Evolutionary conservation across 2,797 vertebrate genomes (phyloP).

Genomic region (Scomberomorus guttatus): DNA sequence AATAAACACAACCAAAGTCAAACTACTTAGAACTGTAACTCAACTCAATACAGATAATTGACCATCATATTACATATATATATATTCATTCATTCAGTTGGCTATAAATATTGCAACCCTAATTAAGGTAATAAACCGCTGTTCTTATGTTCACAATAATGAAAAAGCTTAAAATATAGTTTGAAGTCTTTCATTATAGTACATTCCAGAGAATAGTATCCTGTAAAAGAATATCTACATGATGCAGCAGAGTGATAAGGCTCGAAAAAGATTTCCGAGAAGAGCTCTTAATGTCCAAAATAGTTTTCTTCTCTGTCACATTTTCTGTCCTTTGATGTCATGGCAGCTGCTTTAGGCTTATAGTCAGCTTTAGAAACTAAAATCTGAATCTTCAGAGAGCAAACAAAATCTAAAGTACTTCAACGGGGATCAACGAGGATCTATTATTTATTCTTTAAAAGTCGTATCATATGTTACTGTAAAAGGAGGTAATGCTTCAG

Average conservation of each 20-base stretch:
- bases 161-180: slow-evolving; percentile 44
- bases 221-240: slow-evolving; percentile 43
- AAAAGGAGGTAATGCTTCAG: not conserved
- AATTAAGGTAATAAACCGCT: slow-evolving; percentile 38
- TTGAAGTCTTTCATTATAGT: slow-evolving; percentile 27
- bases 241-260: slow-evolving; percentile 18
- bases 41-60: slow-evolving; percentile 48
- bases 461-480: not conserved
- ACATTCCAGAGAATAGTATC: slow-evolving; percentile 32
- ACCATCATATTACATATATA: slow-evolving; percentile 38
- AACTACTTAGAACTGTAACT: slow-evolving; percentile 33
- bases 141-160: slow-evolving; percentile 37
- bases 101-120: slow-evolving; percentile 39
- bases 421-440: not conserved
- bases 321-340: slow-evolving; percentile 5
- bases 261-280: slow-evolving; percentile 12
- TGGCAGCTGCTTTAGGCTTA: not conserved
- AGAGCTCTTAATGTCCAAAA: slow-evolving; percentile 1
- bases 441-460: slow-evolving; percentile 14
- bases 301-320: not conserved
- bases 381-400: not conserved
- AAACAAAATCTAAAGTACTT: slow-evolving; percentile 8
- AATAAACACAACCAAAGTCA: slow-evolving; percentile 59
- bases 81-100: slow-evolving; percentile 17
- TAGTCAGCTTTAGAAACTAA: slow-evolving; percentile 13